Evolutionary conservation across 2,113 vertebrate species (phyloP).

Genomic region (Hypocryptadius cinnamomeus): DNA sequence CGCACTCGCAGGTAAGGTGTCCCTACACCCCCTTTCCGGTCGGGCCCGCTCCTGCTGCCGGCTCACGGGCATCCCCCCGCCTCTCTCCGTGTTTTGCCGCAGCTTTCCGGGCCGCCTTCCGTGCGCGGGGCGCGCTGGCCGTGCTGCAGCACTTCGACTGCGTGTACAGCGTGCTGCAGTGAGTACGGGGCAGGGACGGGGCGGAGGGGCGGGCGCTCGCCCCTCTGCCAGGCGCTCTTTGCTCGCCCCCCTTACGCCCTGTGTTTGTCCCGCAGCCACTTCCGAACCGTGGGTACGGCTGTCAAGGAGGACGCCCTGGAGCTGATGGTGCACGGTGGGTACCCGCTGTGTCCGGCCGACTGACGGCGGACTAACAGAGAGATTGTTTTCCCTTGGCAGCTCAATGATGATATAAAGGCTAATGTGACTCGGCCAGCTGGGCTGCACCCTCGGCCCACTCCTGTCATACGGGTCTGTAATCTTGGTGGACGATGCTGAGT

Average conservation of each 20-base stretch:
- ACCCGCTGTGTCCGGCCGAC: no score
- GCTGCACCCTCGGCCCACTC: slow-evolving; percentile 34
- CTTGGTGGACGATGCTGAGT: slow-evolving; percentile 72
- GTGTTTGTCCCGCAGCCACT: slow-evolving; percentile 71
- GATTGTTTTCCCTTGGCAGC: not conserved
- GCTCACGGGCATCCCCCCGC: not conserved
- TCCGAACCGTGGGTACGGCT: slow-evolving; percentile 60
- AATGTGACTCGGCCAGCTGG: slow-evolving; percentile 69
- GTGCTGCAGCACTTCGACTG: slow-evolving; percentile 89
- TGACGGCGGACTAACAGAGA: not conserved
- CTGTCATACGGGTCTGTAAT: slow-evolving; percentile 71
- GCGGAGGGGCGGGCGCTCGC: not conserved
- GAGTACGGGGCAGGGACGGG: slow-evolving; percentile 52
- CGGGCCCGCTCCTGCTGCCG: fast-evolving
- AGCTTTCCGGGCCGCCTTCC: slow-evolving; percentile 79
- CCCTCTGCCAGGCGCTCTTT: no score
- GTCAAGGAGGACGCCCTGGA: slow-evolving; percentile 87
- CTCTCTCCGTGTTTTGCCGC: not conserved
- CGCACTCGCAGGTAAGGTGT: slow-evolving; percentile 73
- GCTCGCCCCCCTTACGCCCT: not conserved
- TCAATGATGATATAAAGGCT: slow-evolving; percentile 76
- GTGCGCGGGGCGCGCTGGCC: slow-evolving; percentile 76
- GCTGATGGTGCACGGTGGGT: slow-evolving; percentile 80
- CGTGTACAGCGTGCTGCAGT: slow-evolving; percentile 87
- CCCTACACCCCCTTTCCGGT: fast-evolving